phyloP scores from a whole-genome alignment of 37 sponge, comb jelly and placozoan genomes.

The Agelas oroides region DNA sequence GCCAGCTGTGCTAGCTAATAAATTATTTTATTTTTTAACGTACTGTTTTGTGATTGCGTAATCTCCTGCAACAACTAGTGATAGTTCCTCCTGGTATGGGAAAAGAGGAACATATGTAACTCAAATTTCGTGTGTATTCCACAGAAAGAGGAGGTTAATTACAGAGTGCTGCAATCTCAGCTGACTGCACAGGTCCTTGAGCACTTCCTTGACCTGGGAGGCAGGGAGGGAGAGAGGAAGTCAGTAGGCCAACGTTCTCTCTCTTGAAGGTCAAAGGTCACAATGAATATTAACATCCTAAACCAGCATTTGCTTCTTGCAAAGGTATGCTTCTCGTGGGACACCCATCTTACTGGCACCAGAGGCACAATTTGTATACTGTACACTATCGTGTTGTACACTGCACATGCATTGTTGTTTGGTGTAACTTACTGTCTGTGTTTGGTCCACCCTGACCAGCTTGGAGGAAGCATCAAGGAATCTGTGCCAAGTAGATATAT shows the following conservation, averaged over 20 bases:
- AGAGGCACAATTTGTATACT: no score
- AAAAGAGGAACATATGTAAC: background rate
- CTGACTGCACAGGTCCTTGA: slow-evolving; percentile 57
- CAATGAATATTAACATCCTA: no score
- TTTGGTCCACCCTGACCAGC: slow-evolving; percentile 53
- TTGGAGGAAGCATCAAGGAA: slow-evolving; percentile 82
- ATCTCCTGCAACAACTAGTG: slow-evolving; percentile 87
- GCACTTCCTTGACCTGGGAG: slow-evolving; percentile 67
- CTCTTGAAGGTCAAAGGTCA: no score
- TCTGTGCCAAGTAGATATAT: slow-evolving; percentile 24
- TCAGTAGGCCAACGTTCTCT: no score
- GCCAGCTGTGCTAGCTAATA: no score
- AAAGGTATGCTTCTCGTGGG: no score
- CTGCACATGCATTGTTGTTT: background rate
- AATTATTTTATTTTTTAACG: slow-evolving; percentile 11
- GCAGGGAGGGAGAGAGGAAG: background rate
- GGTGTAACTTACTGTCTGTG: slow-evolving; percentile 55
- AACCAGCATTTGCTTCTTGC: no score
- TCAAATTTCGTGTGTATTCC: background rate
- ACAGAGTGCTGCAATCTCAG: slow-evolving; percentile 63
- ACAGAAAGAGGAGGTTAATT: background rate
- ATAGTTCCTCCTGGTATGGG: slow-evolving; percentile 77
- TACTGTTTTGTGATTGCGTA: slow-evolving; percentile 80
- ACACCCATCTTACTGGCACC: no score
- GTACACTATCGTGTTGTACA: background rate